Percentiles rank a stretch among this genome's conserved stretches.
Conservation (phyloP, 2,113 vertebrate genomes). For the Actenoides lindsayi region DNA sequence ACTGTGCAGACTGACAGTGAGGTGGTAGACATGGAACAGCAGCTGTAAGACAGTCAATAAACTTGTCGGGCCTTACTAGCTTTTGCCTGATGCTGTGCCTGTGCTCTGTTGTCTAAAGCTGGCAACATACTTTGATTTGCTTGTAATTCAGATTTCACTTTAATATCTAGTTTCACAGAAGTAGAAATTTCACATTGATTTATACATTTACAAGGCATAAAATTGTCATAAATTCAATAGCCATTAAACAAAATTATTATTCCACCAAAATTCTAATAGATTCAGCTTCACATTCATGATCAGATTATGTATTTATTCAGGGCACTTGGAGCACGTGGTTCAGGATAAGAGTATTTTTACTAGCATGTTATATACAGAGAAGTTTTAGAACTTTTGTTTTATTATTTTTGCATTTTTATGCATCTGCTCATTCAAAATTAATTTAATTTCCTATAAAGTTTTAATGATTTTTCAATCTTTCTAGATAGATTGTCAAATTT, state of each 20-base stretch:
- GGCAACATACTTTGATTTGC: neutral
- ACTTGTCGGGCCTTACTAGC: accelerated
- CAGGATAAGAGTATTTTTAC: neutral
- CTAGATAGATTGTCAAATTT: neutral
- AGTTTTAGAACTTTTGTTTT: neutral
- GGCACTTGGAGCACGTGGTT: neutral
- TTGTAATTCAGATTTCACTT: neutral
- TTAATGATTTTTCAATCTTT: neutral
- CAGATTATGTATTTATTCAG: neutral
- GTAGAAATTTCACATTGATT: neutral
- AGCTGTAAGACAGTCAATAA: neutral
- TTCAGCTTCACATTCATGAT: neutral
- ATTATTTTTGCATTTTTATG: neutral
- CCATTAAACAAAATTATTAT: neutral
- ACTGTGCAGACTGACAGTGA: neutral
- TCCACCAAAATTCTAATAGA: neutral
- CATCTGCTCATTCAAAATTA: neutral
- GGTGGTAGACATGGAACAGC: neutral
- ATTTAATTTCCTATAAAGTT: neutral
- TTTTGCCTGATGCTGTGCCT: neutral
- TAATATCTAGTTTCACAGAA: neutral
- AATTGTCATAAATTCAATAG: neutral
- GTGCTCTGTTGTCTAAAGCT: neutral
- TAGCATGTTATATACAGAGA: neutral
- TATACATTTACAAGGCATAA: neutral